Base-by-base conservation (phyloP, 2,797 vertebrate genomes). In the Oreochromis grahami region DNA sequence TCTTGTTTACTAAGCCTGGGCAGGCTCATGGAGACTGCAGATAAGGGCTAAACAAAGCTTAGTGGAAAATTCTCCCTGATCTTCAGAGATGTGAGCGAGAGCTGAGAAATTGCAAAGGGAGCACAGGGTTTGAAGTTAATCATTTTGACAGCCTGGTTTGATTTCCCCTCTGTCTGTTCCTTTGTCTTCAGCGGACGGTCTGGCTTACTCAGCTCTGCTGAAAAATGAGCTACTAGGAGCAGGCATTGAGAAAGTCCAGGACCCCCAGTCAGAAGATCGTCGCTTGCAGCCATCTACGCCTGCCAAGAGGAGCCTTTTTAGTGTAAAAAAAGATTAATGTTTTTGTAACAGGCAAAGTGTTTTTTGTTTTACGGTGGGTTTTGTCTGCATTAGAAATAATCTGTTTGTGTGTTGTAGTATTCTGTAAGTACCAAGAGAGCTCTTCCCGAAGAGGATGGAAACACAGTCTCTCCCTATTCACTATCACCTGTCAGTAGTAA, bases 401-500 rank as follows among this genome's bases (percentile, higher is more conserved):
- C 6, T 48, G 19, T 81, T 84, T 92, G n/a, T 87, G 8, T 90
- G 80, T 88, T 81, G 10, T 86, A 99, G 99, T 99, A 99, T 87
- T 98, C 99, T 0, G 97, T 99, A 78, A 98, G 97, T 92, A 94
- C 98, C 41, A 99, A 99, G 86, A 97, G 98, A 72, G 96, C 98
- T 34, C 97, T 97, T 56, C 98, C 98, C 0, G 98, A 99, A 17
- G 95, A 96, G 76, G 98, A 99, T 26, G 97, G 98, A 90, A 99
- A 99, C 3, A 98, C 98, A 3, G 97, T 99, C 63, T 99, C 99
- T 3, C 99, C 98, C 0, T 99, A 99, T 90, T 99, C 99, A 81
- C 90, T 99, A 78, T 99, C 98, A 34, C 98, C 98, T 0, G 99
- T 99, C 86, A 99, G 99, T 95, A 99, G 98, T 94, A 99, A 99